phyloP scores from a whole-genome alignment of 37 sponge, comb jelly and placozoan species.

The Bolinopsis microptera region DNA sequence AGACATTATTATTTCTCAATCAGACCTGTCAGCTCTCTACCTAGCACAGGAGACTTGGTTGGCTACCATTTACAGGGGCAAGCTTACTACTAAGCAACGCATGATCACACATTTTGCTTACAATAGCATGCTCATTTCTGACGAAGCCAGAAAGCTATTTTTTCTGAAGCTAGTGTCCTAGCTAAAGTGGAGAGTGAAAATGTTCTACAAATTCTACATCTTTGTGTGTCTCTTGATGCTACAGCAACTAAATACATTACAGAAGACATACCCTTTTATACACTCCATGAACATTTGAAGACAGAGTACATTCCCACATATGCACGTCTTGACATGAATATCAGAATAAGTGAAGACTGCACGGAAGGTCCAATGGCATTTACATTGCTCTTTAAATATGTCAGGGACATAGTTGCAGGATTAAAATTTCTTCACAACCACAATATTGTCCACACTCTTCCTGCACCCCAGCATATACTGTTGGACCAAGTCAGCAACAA shows the following conservation, averaged over 20 bases:
- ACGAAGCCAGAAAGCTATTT: background rate
- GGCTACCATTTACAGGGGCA: background rate
- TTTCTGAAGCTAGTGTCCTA: background rate
- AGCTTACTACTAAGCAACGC: background rate
- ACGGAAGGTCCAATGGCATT: slow-evolving; percentile 32
- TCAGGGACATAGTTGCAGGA: slow-evolving; percentile 6
- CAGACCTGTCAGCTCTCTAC: background rate
- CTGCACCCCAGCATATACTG: slow-evolving; percentile 49
- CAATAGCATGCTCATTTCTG: background rate
- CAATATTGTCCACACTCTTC: slow-evolving; percentile 30
- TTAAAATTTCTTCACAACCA: slow-evolving; percentile 20
- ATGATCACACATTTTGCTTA: background rate
- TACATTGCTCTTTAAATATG: slow-evolving; percentile 46
- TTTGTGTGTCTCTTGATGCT: background rate
- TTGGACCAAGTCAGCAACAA: slow-evolving; percentile 50
- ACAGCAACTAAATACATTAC: background rate
- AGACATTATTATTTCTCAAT: background rate
- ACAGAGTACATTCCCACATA: slow-evolving; percentile 54
- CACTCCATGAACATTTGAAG: slow-evolving; percentile 34
- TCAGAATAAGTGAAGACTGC: background rate
- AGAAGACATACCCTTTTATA: slow-evolving; percentile 43
- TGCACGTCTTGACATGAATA: background rate
- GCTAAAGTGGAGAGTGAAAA: background rate
- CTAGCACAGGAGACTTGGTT: slow-evolving; percentile 8
- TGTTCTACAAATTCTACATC: background rate